Percentiles rank a stretch among this genome's conserved stretches.
phyloP scores from a whole-genome alignment of 92 coral and sea anemone genomes.

The Parazoanthus swiftii region DNA sequence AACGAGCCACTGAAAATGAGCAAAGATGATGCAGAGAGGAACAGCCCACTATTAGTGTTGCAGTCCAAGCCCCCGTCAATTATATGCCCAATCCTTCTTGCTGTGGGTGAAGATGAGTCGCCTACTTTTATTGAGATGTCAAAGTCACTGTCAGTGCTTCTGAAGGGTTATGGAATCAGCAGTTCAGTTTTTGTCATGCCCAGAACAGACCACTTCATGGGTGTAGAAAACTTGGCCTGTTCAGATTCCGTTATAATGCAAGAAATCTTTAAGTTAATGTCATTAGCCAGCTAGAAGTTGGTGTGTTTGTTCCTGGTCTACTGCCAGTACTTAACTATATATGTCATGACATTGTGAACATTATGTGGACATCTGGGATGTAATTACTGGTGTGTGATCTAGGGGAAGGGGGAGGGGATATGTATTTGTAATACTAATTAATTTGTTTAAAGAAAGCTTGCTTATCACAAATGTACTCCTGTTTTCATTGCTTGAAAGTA shows the following conservation, averaged over 20 bases:
- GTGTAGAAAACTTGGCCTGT: conserved; percentile 54
- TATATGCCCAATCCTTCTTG: conserved; percentile 61
- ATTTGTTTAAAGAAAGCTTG: too few relatives aligned
- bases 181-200: conserved; percentile 47
- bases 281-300: not conserved
- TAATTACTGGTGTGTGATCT: too few relatives aligned
- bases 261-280: conserved; percentile 46
- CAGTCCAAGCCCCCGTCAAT: conserved; percentile 52
- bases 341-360: too few relatives aligned
- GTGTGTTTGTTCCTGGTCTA: too few relatives aligned
- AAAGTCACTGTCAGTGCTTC: conserved; percentile 44
- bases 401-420: too few relatives aligned
- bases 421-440: too few relatives aligned
- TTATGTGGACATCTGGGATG: too few relatives aligned
- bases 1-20: conserved; percentile 66
- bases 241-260: conserved; percentile 34
- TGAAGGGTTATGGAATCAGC: conserved; percentile 44
- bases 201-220: conserved; percentile 60
- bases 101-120: conserved; percentile 66
- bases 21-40: conserved; percentile 64
- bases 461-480: too few relatives aligned
- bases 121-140: conserved; percentile 68
- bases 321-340: too few relatives aligned
- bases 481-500: too few relatives aligned
- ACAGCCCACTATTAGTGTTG: conserved; percentile 64